These are phyloP conservation scores for Echeneis naucrates DNA, from an alignment of 2,797 vertebrate species.

Conservation along the genomic window DNA sequence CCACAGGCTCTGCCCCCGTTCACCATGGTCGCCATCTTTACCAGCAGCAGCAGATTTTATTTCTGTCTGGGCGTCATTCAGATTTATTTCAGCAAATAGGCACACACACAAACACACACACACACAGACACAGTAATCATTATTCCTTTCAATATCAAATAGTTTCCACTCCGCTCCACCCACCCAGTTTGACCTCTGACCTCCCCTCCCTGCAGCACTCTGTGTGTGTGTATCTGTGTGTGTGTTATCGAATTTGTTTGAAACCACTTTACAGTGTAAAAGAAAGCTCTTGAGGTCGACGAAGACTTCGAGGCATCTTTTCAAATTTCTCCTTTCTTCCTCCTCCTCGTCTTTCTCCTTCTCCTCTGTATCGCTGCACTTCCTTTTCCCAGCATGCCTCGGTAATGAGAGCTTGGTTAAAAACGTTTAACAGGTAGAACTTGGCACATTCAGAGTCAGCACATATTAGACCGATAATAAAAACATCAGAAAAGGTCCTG, in stretches of 20 bases:
- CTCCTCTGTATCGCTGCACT: conserved; percentile 2
- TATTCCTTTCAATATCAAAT: conserved; percentile 52
- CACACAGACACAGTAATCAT: conserved; percentile 38
- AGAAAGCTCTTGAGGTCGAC: conserved; percentile 40
- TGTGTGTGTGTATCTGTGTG: conserved; percentile 25
- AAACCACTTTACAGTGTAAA: conserved; percentile 4
- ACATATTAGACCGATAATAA: too few species aligned
- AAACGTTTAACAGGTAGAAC: conserved; percentile 79
- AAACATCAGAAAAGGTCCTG: too few species aligned
- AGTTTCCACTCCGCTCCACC: conserved; percentile 58
- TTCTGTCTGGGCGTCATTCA: conserved; percentile 23
- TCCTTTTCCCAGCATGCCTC: conserved; percentile 82
- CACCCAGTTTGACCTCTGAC: conserved; percentile 64
- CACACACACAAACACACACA: conserved; percentile 1
- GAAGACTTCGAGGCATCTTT: conserved; percentile 52
- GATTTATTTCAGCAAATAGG: conserved; percentile 8
- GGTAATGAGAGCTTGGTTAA: conserved; percentile 90
- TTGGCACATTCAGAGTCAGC: conserved; percentile 37
- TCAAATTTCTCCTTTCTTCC: conserved; percentile 21
- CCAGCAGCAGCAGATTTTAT: background rate
- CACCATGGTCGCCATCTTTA: too few species aligned
- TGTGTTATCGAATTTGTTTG: conserved; percentile 20
- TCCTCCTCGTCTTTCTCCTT: conserved; percentile 9
- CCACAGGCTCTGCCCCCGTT: too few species aligned
- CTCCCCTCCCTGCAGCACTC: conserved; percentile 34